Evolutionary conservation across 1,140 invertebrate genomes (phyloP).

Genomic region (Marisa cornuarietis): DNA sequence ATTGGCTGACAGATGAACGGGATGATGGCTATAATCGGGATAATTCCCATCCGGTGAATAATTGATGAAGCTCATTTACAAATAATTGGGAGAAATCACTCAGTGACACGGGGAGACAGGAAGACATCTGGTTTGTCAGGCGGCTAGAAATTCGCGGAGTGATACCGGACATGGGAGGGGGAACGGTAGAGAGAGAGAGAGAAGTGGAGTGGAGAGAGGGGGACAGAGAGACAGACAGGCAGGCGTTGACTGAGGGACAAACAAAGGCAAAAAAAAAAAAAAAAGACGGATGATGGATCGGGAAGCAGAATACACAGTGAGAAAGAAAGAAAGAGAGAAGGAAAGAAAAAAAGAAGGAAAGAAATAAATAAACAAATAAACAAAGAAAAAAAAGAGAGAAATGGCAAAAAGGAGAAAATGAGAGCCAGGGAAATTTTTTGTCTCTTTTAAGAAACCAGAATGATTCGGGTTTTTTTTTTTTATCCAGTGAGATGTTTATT

Average conservation of each 20-base stretch:
- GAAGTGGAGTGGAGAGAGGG: not conserved
- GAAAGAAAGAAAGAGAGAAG: too few relatives aligned
- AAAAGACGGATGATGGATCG: too few relatives aligned
- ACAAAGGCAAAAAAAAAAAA: too few relatives aligned
- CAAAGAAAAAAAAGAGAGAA: not conserved
- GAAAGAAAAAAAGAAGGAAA: too few relatives aligned
- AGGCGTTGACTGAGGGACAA: too few relatives aligned
- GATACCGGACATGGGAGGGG: not conserved
- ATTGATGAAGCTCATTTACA: too few relatives aligned
- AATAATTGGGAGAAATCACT: too few relatives aligned
- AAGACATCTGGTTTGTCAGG: not conserved
- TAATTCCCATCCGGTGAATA: too few relatives aligned
- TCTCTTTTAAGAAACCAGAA: not conserved
- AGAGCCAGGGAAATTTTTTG: not conserved
- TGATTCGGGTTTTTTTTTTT: constrained; percentile 30
- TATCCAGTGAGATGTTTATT: constrained; percentile 62
- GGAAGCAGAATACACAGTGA: too few relatives aligned
- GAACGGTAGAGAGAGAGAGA: not conserved
- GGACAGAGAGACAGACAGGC: not conserved
- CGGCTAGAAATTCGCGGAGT: not conserved
- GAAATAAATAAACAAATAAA: too few relatives aligned
- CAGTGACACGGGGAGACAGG: not conserved
- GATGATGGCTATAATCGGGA: not conserved
- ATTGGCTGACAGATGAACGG: not conserved
- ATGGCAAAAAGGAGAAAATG: not conserved